Evolutionary conservation across 2,797 vertebrate genomes (phyloP).

Genomic region (Cyclopterus lumpus): DNA sequence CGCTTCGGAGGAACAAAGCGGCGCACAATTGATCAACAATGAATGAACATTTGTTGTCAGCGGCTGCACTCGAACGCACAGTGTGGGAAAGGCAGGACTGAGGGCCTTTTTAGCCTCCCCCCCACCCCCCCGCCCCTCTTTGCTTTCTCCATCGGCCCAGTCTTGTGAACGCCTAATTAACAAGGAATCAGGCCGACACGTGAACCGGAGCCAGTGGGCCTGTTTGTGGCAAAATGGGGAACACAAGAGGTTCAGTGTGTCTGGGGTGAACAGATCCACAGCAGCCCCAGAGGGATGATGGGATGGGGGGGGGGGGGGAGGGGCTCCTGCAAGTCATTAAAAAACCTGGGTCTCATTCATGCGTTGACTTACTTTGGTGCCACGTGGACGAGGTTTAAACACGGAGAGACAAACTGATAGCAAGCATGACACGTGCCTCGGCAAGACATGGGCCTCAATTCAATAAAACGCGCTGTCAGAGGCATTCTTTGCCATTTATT

Average conservation of each 20-base stretch:
- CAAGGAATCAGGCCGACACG: constrained; percentile 58
- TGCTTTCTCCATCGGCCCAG: constrained; percentile 41
- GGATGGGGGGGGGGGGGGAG: constrained; percentile 17
- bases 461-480: neutral
- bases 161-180: constrained; percentile 73
- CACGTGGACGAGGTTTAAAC: constrained; percentile 37
- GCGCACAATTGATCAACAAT: constrained; percentile 35
- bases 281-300: constrained; percentile 39
- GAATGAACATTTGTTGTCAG: constrained; percentile 62
- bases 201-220: constrained; percentile 53
- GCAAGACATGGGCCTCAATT: neutral
- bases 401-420: constrained; percentile 10
- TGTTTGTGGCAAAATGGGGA: constrained; percentile 52
- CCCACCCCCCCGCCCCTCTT: neutral
- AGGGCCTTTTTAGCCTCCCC: constrained; percentile 51
- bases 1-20: constrained; percentile 54
- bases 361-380: constrained; percentile 12
- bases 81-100: constrained; percentile 73
- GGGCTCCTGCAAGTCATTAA: constrained; percentile 46
- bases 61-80: constrained; percentile 41
- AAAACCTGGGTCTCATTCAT: constrained; percentile 37
- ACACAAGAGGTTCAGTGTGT: constrained; percentile 68
- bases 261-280: constrained; percentile 28
- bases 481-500: neutral
- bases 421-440: constrained; percentile 6